Evolutionary conservation across 2,797 vertebrate genomes (phyloP), one percentile per base, ranked within the genome.

Genomic region (Intellagama lesueurii): DNA sequence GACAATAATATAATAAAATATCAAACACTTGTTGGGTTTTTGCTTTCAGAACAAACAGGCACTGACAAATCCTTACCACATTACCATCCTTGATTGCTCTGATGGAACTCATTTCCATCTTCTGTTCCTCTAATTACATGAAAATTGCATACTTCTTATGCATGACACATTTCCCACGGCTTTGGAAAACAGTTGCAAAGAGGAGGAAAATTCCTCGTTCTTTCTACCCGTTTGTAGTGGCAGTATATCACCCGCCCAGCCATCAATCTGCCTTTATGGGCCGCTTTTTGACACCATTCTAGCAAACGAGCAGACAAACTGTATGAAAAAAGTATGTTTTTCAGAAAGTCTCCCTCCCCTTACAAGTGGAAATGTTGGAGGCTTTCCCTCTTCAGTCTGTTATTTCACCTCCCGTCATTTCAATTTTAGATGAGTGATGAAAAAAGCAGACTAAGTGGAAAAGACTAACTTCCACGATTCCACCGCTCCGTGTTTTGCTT

Each of bases 141-240:
- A 97, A 97, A 97, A 97, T 97, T 97, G 92, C 96, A 97, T 95
- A 96, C 95, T 97, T 97, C 96, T 97, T 97, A 97, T 97, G 96
- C 97, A 96, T 96, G 96, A 96, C 96, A 96, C 96, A 97, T 97
- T 97, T 97, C 95, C 92, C 93, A 91, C 91, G 95, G 96, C 96
- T 96, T 97, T 97, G 94, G 95, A 93, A 94, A 97, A 96, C 96
- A 95, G 94, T 97, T 97, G 93, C 94, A 95, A 95, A 96, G 88
- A 93, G 91, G 22, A 19, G 89, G 88, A 66, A 16, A 0, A 44
- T 95, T 95, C 95, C 95, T 96, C 92, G 90, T 95, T 97, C 94
- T 92, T 95, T 94, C 90, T 8, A 17, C 88, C 91, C 82, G 88
- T 94, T 97, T 92, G 77, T 91, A 92, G 93, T 66, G 77, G 92